Evolutionary conservation across 2,888 invertebrate species (phyloP), one percentile per base, ranked within the genome.

Genomic region (Oscheius sp.): DNA sequence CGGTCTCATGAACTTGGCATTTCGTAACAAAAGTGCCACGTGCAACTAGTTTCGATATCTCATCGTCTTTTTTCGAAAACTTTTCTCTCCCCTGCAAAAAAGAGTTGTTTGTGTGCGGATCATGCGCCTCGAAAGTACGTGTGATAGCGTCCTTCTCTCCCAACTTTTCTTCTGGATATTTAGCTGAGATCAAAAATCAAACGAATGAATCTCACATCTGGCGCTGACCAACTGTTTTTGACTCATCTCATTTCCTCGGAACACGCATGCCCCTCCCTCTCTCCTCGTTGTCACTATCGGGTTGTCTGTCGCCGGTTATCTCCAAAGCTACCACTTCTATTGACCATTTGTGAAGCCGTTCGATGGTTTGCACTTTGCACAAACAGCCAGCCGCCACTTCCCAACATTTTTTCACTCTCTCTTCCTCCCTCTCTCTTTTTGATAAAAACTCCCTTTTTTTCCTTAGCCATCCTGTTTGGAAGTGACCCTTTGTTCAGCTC

Each of bases 361-460:
- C 37, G 37, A 15, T 42, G n/a, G 25, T 25, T 52, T 52, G 52
- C 52, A 52, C 52, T 52, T 52, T 52, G 52, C 52, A 52, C 52
- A 52, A 52, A 52, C 52, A 52, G 27, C 27, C n/a, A 34, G 12
- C 37, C 37, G 37, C 8, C 37, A 12, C 12, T 34, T 34, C 6
- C 37, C 37, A 34, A 12, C 53, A 33, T 33, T 27, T 20, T 52
- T 20, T 53, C 12, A 33, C 20, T 53, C 10, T 31, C 15, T 17
- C 50, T 50, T 27, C 27, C 20, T 37, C 8, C 37, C 12, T 50
- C 50, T 27, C 50, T 53, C n/a, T 53, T 29, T 20, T 33, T 53
- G 31, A 20, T 33, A 1, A n/a, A 34, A 15, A 17, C 37, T 33
- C 37, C n/a, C 33, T 33, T 55, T 29, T 55, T 33, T 25, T 33